Conservation (phyloP, 2,113 vertebrate species). For the Hemiprocne comata region DNA sequence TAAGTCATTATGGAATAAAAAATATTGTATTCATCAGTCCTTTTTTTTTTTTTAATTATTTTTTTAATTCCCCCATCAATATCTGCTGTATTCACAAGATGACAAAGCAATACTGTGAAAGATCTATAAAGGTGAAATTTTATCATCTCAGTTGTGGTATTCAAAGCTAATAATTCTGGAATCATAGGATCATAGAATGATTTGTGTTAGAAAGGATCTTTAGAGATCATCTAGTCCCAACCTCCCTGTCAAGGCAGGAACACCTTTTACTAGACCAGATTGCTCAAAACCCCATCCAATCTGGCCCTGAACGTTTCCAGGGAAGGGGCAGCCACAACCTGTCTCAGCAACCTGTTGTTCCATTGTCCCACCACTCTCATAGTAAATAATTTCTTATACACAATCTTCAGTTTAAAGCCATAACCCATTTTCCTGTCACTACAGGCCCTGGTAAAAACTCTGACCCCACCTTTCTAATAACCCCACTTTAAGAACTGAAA, state of each 20-base stretch:
- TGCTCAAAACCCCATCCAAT: neutral
- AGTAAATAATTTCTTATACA: neutral
- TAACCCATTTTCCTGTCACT: no score
- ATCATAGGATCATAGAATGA: neutral
- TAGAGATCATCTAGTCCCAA: neutral
- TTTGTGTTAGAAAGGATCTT: neutral
- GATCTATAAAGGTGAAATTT: neutral
- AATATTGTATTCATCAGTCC: neutral
- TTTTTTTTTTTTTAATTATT: no score
- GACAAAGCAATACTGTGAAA: neutral
- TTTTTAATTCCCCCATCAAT: neutral
- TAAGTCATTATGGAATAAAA: neutral
- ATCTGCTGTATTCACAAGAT: neutral
- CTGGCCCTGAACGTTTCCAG: neutral
- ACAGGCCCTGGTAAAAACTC: neutral
- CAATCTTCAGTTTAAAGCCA: neutral
- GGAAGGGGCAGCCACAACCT: neutral
- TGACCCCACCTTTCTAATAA: neutral
- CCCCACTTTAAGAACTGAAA: no score
- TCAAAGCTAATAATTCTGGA: neutral
- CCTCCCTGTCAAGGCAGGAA: rapidly evolving
- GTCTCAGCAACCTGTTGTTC: neutral
- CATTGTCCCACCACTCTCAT: rapidly evolving
- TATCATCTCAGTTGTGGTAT: neutral
- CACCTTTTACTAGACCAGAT: neutral